phyloP scores from a whole-genome alignment of 2,797 vertebrate species.

The Xiphophorus birchmanni region DNA sequence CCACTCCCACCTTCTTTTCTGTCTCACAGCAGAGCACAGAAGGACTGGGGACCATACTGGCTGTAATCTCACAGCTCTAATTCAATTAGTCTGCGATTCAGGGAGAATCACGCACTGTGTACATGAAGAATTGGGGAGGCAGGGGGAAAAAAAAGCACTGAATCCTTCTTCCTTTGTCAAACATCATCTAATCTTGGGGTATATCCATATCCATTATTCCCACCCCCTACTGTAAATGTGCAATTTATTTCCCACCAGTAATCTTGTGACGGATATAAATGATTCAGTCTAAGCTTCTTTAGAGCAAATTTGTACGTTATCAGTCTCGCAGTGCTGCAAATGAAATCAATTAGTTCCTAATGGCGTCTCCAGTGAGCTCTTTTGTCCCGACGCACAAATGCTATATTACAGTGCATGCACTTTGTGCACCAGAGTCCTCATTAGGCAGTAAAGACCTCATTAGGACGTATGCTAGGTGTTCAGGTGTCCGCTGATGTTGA shows the following conservation, averaged over 20 bases:
- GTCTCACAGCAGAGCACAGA: slow-evolving; percentile 19
- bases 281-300: slow-evolving; percentile 42
- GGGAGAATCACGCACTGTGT: slow-evolving; percentile 31
- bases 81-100: slow-evolving; percentile 65
- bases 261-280: slow-evolving; percentile 56
- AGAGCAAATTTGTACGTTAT: slow-evolving; percentile 55
- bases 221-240: slow-evolving; percentile 48
- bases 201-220: slow-evolving; percentile 57
- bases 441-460: slow-evolving; percentile 52
- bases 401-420: slow-evolving; percentile 32
- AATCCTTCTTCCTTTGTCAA: slow-evolving; percentile 64
- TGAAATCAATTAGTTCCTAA: slow-evolving; percentile 74
- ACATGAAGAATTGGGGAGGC: slow-evolving; percentile 36
- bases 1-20: slow-evolving; percentile 1
- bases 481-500: slow-evolving; percentile 17
- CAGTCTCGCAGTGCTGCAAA: slow-evolving; percentile 58
- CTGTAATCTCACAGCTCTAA: slow-evolving; percentile 65
- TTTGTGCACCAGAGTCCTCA: slow-evolving; percentile 57
- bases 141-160: slow-evolving; percentile 37
- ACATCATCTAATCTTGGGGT: slow-evolving; percentile 47
- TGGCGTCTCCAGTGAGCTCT: slow-evolving; percentile 67
- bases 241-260: slow-evolving; percentile 55
- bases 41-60: slow-evolving; percentile 20
- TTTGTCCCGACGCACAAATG: slow-evolving; percentile 22
- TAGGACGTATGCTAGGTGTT: slow-evolving; percentile 23